Evolutionary conservation across 2,888 invertebrate genomes (phyloP), one percentile per base, ranked within the genome.

Genomic region (Pachymerium ferrugineum): DNA sequence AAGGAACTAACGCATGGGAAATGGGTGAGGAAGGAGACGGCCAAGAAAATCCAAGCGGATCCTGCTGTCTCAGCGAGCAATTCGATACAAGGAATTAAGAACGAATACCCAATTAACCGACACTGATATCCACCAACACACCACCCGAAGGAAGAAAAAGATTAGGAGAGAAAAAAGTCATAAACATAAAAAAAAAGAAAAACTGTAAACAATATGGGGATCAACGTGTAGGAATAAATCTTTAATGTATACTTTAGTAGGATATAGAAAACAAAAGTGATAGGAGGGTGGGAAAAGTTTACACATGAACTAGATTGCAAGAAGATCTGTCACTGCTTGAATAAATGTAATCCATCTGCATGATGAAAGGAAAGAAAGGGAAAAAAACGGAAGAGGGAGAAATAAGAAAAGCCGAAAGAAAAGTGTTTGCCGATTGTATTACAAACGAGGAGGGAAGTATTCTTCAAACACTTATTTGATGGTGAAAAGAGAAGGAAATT

Each of bases 381-480:
- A n/a, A n/a, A n/a, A n/a, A n/a, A n/a, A 54, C 8, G 22, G 47
- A 54, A 22, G 54, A 54, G 28, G 5, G 3, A 38, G 14, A 54
- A 22, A 54, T 25, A 54, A 12, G 25, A 54, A 54, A 54, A 22
- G 54, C 54, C 22, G 54, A 54, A 28, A 54, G 25, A 28, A 54
- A 54, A 54, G 54, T 54, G 54, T 54, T 54, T 54, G 54, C 54
- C 54, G 54, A 54, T 54, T 54, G 54, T 54, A 54, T 54, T 54
- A 54, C 54, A 54, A 54, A 54, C 54, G 54, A 54, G 54, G 28
- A 54, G 5, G 54, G 54, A 54, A 54, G 54, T 54, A 54, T 54
- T 54, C 54, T 54, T 54, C 54, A 54, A 54, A 54, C 54, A 54
- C 54, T 54, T 54, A 54, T 54, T 54, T 54, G 54, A 54, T 54